phyloP scores from a whole-genome alignment of 2,113 vertebrate genomes.

The Alectura lathami region DNA sequence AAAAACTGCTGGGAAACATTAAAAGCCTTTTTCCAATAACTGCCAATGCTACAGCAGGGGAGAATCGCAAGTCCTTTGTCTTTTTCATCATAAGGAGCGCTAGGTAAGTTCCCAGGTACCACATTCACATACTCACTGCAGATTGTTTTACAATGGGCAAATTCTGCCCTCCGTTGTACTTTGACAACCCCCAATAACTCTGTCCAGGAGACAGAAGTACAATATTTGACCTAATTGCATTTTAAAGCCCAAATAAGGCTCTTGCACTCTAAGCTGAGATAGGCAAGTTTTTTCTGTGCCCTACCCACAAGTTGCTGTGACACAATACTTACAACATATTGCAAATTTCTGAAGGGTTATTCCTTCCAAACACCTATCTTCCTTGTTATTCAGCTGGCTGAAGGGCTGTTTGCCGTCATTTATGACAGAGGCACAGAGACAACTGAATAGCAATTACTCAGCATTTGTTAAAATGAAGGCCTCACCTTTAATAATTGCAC shows the following conservation, averaged over 20 bases:
- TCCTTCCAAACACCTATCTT: not conserved
- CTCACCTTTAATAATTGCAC: slow-evolving; percentile 59
- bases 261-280: not conserved
- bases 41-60: not conserved
- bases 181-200: not conserved
- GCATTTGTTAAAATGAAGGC: not conserved
- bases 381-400: slow-evolving; percentile 11
- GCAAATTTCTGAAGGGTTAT: slow-evolving; percentile 8
- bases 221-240: not conserved
- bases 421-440: not conserved
- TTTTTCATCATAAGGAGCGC: not conserved
- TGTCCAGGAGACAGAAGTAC: not conserved
- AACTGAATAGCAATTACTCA: slow-evolving; percentile 43
- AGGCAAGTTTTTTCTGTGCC: not conserved
- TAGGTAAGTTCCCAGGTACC: not conserved
- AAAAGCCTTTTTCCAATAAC: not conserved
- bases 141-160: not conserved
- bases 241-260: not conserved
- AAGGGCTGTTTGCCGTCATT: not conserved
- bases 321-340: not conserved
- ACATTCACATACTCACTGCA: not conserved
- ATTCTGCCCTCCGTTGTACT: not conserved
- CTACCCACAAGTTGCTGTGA: not conserved
- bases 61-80: not conserved
- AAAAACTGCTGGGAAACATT: not conserved